These are phyloP conservation scores for Toxotes jaculatrix DNA, from an alignment of 2,113 vertebrate species.

Conservation along the genomic window DNA sequence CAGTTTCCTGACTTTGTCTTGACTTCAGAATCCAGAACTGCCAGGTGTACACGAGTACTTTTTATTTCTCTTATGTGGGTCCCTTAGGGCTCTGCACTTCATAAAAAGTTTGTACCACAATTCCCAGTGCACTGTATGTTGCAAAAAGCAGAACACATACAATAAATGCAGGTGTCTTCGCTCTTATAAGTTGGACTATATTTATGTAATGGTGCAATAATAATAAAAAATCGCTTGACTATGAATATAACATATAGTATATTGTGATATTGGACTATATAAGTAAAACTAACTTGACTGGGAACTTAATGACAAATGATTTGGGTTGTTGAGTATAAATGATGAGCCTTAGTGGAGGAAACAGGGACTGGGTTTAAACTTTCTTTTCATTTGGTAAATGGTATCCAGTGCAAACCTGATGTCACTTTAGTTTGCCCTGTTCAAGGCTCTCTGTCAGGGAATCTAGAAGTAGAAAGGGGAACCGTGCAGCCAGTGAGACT, in stretches of 20 bases:
- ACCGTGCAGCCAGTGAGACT: background rate
- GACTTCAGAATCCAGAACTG: slow-evolving; percentile 6
- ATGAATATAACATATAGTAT: too few species aligned
- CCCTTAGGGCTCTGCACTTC: slow-evolving; percentile 29
- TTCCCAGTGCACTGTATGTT: slow-evolving; percentile 24
- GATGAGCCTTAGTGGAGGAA: background rate
- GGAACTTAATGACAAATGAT: background rate
- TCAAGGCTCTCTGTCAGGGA: background rate
- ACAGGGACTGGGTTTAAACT: background rate
- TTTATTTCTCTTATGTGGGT: slow-evolving; percentile 28
- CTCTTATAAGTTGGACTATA: background rate
- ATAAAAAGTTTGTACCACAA: slow-evolving; percentile 28
- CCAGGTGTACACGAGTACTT: slow-evolving; percentile 20
- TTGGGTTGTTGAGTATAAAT: background rate
- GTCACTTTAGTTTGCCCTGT: background rate
- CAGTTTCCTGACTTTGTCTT: background rate
- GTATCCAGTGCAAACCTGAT: background rate
- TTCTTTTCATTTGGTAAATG: background rate
- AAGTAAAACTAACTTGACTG: background rate
- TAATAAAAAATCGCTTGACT: too few species aligned
- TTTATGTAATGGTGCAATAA: too few species aligned
- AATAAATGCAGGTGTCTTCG: slow-evolving; percentile 29
- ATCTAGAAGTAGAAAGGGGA: background rate
- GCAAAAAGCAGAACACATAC: slow-evolving; percentile 40
- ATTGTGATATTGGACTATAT: background rate